Percentiles rank a stretch among this genome's conserved stretches.
phyloP scores from a whole-genome alignment of 2,888 invertebrate species.

The Glyphotaelius pellucidus region DNA sequence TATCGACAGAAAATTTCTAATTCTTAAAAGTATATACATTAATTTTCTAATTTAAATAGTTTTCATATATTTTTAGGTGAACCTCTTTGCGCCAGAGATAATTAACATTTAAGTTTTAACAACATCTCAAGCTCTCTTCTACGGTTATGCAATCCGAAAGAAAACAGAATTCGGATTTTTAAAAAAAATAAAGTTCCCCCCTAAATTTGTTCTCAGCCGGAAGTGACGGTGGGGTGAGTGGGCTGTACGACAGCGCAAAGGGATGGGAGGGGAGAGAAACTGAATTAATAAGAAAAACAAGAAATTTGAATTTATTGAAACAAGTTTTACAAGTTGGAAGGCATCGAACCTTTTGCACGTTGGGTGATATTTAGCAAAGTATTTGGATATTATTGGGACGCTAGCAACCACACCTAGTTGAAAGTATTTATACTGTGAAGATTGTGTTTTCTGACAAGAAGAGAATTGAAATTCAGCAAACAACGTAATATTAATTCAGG shows the following conservation, averaged over 20 bases:
- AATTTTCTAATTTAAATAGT: too few species aligned
- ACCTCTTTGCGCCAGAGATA: too few species aligned
- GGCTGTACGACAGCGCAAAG: not conserved
- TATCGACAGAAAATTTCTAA: too few species aligned
- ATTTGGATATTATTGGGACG: not conserved
- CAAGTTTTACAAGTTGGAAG: constrained; percentile 72
- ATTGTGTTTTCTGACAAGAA: not conserved
- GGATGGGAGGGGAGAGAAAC: constrained; percentile 54
- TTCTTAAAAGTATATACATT: too few species aligned
- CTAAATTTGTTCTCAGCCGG: constrained; percentile 19
- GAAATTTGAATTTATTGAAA: constrained; percentile 80
- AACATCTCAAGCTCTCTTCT: not conserved
- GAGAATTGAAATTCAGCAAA: not conserved
- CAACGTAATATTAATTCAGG: not conserved
- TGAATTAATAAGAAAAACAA: constrained; percentile 79
- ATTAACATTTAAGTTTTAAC: too few species aligned
- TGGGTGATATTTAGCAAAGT: not conserved
- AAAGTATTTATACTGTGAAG: not conserved
- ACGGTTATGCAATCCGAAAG: not conserved
- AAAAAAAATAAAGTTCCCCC: constrained; percentile 44
- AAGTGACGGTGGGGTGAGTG: constrained; percentile 17
- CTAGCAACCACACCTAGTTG: not conserved
- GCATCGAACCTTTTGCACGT: constrained; percentile 46
- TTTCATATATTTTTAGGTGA: too few species aligned
- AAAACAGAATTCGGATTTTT: constrained; percentile 50